Conservation (phyloP, 2,797 vertebrate species). For the Rhynchotus rufescens region DNA sequence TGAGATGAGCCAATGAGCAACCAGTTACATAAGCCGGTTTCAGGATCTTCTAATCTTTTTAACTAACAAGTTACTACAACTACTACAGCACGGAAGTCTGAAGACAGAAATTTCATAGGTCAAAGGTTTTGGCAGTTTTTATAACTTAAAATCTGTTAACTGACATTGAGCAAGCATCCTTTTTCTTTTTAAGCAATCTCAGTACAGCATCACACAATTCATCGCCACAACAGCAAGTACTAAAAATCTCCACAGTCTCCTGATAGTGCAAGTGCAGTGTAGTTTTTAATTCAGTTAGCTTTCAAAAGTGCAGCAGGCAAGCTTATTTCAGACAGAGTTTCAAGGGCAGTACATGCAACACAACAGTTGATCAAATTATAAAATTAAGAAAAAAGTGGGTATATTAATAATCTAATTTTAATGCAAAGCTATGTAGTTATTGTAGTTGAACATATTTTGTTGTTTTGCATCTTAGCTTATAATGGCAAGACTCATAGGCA, state of each 20-base stretch:
- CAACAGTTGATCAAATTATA: background rate
- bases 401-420: background rate
- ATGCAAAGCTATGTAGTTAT: background rate
- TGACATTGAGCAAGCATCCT: slow-evolving; percentile 83
- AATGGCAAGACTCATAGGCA: background rate
- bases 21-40: slow-evolving; percentile 54
- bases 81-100: slow-evolving; percentile 59
- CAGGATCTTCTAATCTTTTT: slow-evolving; percentile 23
- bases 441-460: background rate
- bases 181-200: slow-evolving; percentile 84
- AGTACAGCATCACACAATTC: slow-evolving; percentile 51
- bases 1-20: slow-evolving; percentile 20
- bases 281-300: slow-evolving; percentile 25
- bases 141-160: slow-evolving; percentile 81
- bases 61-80: slow-evolving; percentile 59
- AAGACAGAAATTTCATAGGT: slow-evolving; percentile 57
- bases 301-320: background rate
- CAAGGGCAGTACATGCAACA: background rate
- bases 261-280: background rate
- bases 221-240: slow-evolving; percentile 52
- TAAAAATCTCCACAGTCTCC: slow-evolving; percentile 26
- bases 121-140: slow-evolving; percentile 72
- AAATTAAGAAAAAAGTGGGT: background rate
- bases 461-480: background rate
- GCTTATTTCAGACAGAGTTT: background rate